phyloP scores from a whole-genome alignment of 64 coral and sea anemone species.

The Dendrophyllia cribrosa region DNA sequence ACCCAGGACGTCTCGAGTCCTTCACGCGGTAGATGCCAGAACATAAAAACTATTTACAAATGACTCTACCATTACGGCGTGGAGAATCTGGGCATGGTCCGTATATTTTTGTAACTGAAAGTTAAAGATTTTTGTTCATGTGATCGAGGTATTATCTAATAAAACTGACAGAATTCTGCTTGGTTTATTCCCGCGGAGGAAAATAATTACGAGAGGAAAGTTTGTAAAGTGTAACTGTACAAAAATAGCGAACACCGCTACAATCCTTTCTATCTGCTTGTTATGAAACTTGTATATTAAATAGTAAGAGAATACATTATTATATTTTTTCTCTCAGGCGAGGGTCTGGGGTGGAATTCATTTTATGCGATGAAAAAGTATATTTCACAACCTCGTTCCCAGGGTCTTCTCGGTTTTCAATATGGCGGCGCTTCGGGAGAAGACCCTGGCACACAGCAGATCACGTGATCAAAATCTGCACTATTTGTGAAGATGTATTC shows the following conservation, averaged over 20 bases:
- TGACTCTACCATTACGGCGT: neutral
- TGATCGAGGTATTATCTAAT: neutral
- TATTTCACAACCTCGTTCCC: too few species aligned
- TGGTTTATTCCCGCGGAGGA: neutral
- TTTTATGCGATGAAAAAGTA: too few species aligned
- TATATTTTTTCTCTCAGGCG: neutral
- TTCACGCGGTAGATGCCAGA: too few species aligned
- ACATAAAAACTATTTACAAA: neutral
- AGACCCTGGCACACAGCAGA: too few species aligned
- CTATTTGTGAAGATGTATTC: too few species aligned
- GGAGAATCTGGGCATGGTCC: neutral
- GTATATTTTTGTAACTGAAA: slow-evolving; percentile 1
- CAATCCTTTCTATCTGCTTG: neutral
- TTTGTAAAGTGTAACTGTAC: neutral
- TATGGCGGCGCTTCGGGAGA: too few species aligned
- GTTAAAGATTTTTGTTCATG: too few species aligned
- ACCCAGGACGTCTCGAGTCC: neutral
- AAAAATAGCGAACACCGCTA: neutral
- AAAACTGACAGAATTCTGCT: too few species aligned
- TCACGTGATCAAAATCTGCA: too few species aligned
- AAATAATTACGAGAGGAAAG: neutral
- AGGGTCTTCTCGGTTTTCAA: too few species aligned
- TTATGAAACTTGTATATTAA: neutral
- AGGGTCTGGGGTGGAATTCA: too few species aligned
- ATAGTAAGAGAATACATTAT: neutral